phyloP scores from a whole-genome alignment of 2,113 vertebrate species.

The Perognathus longimembris region DNA sequence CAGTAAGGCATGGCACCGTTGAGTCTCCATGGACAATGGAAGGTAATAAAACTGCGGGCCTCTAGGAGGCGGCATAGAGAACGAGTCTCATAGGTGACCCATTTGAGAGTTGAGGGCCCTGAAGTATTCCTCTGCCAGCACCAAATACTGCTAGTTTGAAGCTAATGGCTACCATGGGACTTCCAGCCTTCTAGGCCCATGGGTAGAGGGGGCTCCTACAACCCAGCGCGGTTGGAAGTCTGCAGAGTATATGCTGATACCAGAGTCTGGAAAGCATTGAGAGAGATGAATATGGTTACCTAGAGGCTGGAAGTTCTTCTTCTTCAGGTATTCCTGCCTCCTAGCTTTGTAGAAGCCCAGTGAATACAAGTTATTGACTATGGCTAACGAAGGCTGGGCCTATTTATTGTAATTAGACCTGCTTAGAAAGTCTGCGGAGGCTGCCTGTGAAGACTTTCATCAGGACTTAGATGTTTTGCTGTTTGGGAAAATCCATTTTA shows the following conservation, averaged over 20 bases:
- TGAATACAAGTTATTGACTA: background rate
- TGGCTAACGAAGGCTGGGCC: too few relatives aligned
- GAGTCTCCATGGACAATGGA: background rate
- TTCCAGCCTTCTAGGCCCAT: background rate
- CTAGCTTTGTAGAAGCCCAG: too few relatives aligned
- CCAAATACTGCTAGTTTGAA: too few relatives aligned
- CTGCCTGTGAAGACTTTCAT: background rate
- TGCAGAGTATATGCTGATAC: accelerated
- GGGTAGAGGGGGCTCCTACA: background rate
- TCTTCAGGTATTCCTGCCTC: background rate
- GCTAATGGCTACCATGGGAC: background rate
- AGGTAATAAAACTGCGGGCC: accelerated
- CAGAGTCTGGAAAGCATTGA: background rate
- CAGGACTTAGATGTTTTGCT: background rate
- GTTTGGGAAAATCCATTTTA: background rate
- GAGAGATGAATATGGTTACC: background rate
- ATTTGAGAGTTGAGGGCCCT: background rate
- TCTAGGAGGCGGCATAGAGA: background rate
- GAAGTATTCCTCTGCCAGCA: too few relatives aligned
- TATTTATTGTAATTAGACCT: background rate
- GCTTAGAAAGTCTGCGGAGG: background rate
- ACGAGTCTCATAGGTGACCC: background rate
- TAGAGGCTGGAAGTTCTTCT: background rate
- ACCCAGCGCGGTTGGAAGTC: background rate
- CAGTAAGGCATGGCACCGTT: background rate